phyloP scores from a whole-genome alignment of 2,888 invertebrate species.

The Caradrina kadenii region DNA sequence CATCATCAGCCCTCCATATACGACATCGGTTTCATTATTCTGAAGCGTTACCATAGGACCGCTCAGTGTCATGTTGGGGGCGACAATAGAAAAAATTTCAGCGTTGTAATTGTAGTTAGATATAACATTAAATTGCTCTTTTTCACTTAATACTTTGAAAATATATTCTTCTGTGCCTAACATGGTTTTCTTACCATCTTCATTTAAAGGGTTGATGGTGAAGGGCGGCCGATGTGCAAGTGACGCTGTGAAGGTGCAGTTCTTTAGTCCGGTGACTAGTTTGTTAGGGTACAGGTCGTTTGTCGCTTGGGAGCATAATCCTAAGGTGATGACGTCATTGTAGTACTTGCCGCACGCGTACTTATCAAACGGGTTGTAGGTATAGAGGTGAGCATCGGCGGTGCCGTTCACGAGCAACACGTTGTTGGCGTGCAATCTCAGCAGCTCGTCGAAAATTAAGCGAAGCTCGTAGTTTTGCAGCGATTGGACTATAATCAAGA shows the following conservation, averaged over 20 bases:
- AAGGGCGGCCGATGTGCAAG: constrained; percentile 75
- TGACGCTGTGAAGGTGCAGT: constrained; percentile 73
- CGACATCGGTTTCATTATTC: constrained; percentile 61
- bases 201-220: constrained; percentile 60
- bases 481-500: constrained; percentile 68
- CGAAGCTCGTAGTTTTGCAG: constrained; percentile 56
- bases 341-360: constrained; percentile 79
- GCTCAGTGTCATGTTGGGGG: constrained; percentile 49
- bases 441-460: constrained; percentile 70
- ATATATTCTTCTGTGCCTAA: constrained; percentile 59
- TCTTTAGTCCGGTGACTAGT: constrained; percentile 69
- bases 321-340: constrained; percentile 68
- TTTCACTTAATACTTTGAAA: constrained; percentile 46
- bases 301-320: constrained; percentile 68
- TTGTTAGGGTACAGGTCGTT: constrained; percentile 69
- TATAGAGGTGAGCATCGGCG: constrained; percentile 68
- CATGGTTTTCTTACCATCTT: constrained; percentile 23
- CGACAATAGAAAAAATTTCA: constrained; percentile 36
- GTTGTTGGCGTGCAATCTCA: constrained; percentile 67
- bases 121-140: constrained; percentile 49
- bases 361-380: constrained; percentile 79
- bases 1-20: constrained; percentile 63
- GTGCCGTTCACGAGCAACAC: constrained; percentile 72
- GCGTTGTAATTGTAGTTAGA: constrained; percentile 45
- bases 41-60: constrained; percentile 61